Percentiles rank a stretch among this genome's conserved stretches.
phyloP scores from a whole-genome alignment of 2,888 invertebrate species.

The Patella caerulea region DNA sequence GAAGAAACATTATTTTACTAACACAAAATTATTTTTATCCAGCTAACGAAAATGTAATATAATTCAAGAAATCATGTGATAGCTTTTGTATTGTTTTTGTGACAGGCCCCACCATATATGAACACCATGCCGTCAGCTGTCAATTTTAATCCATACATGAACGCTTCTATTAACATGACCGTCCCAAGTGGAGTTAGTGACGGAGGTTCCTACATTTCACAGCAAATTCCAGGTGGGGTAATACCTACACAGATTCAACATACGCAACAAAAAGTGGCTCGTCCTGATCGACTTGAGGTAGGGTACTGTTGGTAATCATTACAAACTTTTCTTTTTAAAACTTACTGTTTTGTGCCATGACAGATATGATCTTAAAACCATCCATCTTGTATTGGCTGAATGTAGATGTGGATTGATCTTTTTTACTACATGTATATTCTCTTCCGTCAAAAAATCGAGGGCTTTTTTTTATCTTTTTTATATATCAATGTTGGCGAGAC shows the following conservation, averaged over 20 bases:
- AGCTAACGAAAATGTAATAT: too few relatives aligned
- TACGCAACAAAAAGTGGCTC: constrained; percentile 85
- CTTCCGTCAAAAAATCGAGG: background rate
- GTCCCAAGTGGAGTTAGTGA: constrained; percentile 41
- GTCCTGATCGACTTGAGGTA: constrained; percentile 96
- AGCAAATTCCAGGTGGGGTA: constrained; percentile 50
- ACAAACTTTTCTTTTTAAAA: too few relatives aligned
- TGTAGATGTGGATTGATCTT: constrained; percentile 1
- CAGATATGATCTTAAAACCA: background rate
- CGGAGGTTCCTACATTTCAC: constrained; percentile 45
- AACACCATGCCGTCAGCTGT: constrained; percentile 52
- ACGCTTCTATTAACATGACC: constrained; percentile 44
- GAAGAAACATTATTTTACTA: too few relatives aligned
- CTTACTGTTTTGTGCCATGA: constrained; percentile 8
- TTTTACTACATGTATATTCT: background rate
- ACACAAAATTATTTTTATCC: too few relatives aligned
- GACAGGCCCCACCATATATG: constrained; percentile 56
- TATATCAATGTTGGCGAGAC: background rate
- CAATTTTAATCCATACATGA: constrained; percentile 51
- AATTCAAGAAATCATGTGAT: too few relatives aligned
- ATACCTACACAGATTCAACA: constrained; percentile 45
- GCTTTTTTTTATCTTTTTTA: background rate
- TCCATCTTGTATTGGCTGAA: background rate
- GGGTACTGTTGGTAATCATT: constrained; percentile 12
- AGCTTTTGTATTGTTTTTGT: constrained; percentile 5